Evolutionary conservation across 2,113 vertebrate genomes (phyloP).

Genomic region (Hylia prasina): DNA sequence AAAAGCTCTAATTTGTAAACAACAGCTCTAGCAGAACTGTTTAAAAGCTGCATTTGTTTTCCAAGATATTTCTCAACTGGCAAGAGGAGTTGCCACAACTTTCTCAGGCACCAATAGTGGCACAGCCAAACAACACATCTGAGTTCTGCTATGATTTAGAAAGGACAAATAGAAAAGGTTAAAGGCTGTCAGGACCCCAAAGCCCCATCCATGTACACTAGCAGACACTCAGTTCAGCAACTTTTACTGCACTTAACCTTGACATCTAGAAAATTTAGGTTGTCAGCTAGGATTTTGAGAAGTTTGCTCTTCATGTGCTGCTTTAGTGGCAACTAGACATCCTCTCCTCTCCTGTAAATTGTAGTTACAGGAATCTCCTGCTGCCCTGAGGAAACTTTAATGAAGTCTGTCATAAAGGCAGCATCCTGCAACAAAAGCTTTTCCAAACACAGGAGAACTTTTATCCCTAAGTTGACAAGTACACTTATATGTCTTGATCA

Average conservation of each 20-base stretch:
- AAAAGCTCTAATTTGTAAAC: background rate
- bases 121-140: background rate
- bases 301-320: background rate
- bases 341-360: background rate
- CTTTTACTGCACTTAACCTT: background rate
- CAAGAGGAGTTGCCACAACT: background rate
- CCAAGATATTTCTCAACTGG: background rate
- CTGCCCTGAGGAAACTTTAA: background rate
- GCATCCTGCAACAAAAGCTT: background rate
- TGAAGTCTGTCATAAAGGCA: accelerated
- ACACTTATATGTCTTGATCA: background rate
- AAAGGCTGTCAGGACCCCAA: background rate
- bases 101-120: background rate
- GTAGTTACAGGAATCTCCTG: background rate
- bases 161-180: background rate
- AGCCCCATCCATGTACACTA: accelerated
- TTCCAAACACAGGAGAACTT: background rate
- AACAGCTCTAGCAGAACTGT: background rate
- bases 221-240: background rate
- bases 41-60: background rate
- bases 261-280: background rate
- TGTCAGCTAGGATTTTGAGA: background rate
- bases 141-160: background rate
- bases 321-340: background rate
- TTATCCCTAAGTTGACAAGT: background rate